A percentile compares a stretch with the other conserved stretches of the same genome.
These are phyloP conservation scores for Drosophila yakuba DNA, from an alignment of 1,140 invertebrate species.

Conservation along the genomic window DNA sequence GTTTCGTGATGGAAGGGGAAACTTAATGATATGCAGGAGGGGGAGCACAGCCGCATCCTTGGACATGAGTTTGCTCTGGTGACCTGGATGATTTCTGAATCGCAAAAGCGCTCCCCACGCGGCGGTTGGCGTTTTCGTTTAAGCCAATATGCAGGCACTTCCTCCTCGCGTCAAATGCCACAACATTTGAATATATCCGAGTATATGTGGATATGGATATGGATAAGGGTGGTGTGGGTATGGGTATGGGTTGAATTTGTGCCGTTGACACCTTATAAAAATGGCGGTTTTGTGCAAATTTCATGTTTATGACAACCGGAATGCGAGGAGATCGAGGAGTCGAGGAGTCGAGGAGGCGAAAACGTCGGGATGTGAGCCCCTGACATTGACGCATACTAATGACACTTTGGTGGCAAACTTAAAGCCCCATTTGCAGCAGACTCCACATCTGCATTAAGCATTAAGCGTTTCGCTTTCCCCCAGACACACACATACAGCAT, in stretches of 20 bases:
- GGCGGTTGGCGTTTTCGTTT: conserved; percentile 43
- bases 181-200: conserved; percentile 39
- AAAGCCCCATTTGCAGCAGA: conserved; percentile 72
- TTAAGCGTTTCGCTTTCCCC: conserved; percentile 18
- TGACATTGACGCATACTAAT: conserved; percentile 77
- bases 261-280: conserved; percentile 81
- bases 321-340: conserved; percentile 16
- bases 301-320: conserved; percentile 74
- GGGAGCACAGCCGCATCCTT: conserved; percentile 5
- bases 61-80: conserved; percentile 27
- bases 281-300: conserved; percentile 82
- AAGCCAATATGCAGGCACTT: conserved; percentile 73
- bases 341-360: too few species aligned
- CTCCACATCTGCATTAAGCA: conserved; percentile 67
- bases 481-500: background rate
- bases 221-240: background rate
- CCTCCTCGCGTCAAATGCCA: conserved; percentile 55
- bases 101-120: background rate
- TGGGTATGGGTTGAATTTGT: conserved; percentile 55
- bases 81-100: conserved; percentile 42
- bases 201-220: conserved; percentile 9
- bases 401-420: conserved; percentile 62
- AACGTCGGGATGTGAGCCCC: conserved; percentile 38
- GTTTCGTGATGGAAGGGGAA: conserved; percentile 33
- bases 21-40: conserved; percentile 71